Conservation (phyloP, 1,140 invertebrate genomes). For the Papilio dardanus region DNA sequence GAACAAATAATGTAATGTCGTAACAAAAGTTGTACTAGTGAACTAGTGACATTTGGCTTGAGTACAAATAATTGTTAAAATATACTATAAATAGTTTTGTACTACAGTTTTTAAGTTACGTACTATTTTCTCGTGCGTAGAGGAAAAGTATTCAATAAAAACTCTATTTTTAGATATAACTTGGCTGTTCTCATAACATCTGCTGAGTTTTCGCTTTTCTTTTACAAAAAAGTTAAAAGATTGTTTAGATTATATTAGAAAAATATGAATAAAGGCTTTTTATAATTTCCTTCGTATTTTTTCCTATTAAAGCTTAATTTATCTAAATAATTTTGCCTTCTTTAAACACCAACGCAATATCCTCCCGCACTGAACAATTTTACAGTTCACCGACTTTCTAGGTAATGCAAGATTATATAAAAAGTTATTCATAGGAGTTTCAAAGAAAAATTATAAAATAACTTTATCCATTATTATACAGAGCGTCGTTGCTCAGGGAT, state of each 20-base stretch:
- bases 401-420: background rate
- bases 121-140: no score
- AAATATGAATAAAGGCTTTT: no score
- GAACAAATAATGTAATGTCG: conserved; percentile 15
- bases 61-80: background rate
- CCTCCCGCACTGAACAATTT: background rate
- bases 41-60: conserved; percentile 1
- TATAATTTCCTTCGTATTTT: background rate
- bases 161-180: no score
- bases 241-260: no score
- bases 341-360: background rate
- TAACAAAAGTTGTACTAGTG: conserved; percentile 9
- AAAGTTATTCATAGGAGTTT: background rate
- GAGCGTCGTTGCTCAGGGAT: no score
- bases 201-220: no score
- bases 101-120: no score
- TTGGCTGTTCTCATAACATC: no score
- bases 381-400: conserved; percentile 2
- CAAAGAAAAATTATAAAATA: background rate
- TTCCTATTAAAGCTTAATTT: background rate
- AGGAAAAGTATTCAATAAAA: no score
- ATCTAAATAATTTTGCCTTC: background rate
- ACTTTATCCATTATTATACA: no score
- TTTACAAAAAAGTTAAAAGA: no score
- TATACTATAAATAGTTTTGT: no score